Conservation (phyloP, 1,140 invertebrate species). For the Nylanderia fulva region DNA sequence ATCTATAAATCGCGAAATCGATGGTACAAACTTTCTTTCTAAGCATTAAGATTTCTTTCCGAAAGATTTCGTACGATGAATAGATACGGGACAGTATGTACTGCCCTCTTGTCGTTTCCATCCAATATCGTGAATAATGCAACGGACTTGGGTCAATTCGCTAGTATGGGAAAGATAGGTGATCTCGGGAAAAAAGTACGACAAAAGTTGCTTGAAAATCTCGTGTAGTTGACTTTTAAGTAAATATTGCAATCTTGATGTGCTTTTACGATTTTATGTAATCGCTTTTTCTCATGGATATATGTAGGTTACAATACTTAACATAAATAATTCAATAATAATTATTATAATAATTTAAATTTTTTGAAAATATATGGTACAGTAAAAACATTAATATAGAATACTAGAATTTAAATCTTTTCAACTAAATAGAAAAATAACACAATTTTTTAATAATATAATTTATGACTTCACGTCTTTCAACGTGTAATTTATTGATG, state of each 20-base stretch:
- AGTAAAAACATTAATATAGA: neutral
- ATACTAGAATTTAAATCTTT: neutral
- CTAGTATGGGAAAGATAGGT: constrained; percentile 40
- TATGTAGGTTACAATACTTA: neutral
- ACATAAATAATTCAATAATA: no score
- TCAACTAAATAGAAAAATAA: neutral
- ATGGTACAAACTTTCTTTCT: constrained; percentile 8
- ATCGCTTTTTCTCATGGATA: neutral
- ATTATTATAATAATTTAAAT: neutral
- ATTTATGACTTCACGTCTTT: neutral
- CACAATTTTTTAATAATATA: neutral
- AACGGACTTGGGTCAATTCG: constrained; percentile 58
- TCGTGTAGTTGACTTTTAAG: constrained; percentile 3
- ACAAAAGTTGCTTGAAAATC: constrained; percentile 37
- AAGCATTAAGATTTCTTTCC: constrained; percentile 33
- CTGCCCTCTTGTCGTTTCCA: constrained; percentile 17
- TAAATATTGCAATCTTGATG: neutral
- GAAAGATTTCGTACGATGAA: constrained; percentile 45
- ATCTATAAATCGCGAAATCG: neutral
- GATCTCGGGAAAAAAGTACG: constrained; percentile 22
- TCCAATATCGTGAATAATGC: constrained; percentile 61
- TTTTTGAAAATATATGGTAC: neutral
- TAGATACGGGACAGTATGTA: constrained; percentile 31
- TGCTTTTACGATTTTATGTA: neutral
- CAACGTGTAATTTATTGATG: no score